Evolutionary conservation across 2,113 vertebrate genomes (phyloP).

Genomic region (Ictalurus punctatus): DNA sequence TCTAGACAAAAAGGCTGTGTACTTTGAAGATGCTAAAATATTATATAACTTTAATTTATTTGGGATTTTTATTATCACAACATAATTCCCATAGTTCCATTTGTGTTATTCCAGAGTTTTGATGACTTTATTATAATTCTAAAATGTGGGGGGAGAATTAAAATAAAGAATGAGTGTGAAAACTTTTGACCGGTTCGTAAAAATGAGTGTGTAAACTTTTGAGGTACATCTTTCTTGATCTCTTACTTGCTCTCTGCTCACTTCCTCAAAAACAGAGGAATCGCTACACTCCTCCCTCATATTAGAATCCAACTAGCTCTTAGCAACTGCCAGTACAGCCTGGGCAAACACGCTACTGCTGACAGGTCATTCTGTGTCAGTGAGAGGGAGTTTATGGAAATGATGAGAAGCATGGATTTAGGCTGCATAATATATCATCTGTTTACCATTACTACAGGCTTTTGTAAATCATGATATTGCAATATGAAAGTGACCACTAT

Average conservation of each 20-base stretch:
- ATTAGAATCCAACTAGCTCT: constrained; percentile 40
- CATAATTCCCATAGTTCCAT: too few species aligned
- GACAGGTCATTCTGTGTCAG: neutral
- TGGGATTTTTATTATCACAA: too few species aligned
- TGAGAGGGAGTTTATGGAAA: neutral
- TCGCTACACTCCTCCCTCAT: constrained; percentile 60
- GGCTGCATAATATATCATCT: neutral
- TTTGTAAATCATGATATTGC: neutral
- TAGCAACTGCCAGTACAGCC: constrained; percentile 68
- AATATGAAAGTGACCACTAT: neutral
- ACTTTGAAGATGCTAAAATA: too few species aligned
- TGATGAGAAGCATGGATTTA: neutral
- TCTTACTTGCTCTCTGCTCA: neutral
- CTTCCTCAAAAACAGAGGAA: neutral
- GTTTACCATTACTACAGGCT: too few species aligned
- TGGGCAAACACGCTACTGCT: constrained; percentile 28
- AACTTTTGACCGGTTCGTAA: too few species aligned
- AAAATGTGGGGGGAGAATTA: too few species aligned
- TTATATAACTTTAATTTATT: too few species aligned
- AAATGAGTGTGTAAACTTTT: too few species aligned
- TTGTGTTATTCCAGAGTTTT: too few species aligned
- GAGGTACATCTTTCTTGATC: constrained; percentile 46
- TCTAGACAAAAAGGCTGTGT: too few species aligned
- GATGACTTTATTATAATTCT: too few species aligned
- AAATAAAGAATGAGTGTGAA: too few species aligned